Percentiles rank a stretch among this genome's conserved stretches.
Conservation (phyloP, 2,888 invertebrate species). For the Harmothoe impar region DNA sequence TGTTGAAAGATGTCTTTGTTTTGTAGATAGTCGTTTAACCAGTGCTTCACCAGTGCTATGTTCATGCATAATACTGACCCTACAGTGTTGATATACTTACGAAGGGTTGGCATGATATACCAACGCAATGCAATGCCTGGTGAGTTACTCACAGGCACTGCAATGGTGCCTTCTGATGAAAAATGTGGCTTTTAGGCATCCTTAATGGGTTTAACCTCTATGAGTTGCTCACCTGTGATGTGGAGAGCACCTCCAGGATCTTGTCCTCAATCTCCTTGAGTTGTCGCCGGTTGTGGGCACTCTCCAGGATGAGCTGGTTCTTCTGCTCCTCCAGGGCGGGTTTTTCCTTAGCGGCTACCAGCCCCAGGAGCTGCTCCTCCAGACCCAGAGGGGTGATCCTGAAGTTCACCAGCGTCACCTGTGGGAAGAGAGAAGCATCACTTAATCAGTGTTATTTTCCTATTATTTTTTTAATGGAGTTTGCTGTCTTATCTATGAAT, state of each 20-base stretch:
- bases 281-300: conserved; percentile 93
- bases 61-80: too few species aligned
- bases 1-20: too few species aligned
- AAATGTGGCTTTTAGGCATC: too few species aligned
- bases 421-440: conserved; percentile 79
- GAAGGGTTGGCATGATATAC: too few species aligned
- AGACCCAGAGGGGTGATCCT: conserved; percentile 96
- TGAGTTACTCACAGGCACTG: too few species aligned
- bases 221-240: conserved; percentile 87
- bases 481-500: background rate
- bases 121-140: too few species aligned
- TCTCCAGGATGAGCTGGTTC: conserved; percentile 94
- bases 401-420: conserved; percentile 95
- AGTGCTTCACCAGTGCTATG: too few species aligned
- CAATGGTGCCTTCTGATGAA: too few species aligned
- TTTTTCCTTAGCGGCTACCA: conserved; percentile 94
- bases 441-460: too few species aligned
- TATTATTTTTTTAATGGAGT: background rate
- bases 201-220: too few species aligned
- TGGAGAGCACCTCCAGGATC: conserved; percentile 93
- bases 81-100: too few species aligned
- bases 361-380: conserved; percentile 94
- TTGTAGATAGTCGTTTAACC: too few species aligned
- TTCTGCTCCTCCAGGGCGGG: conserved; percentile 96
- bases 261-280: conserved; percentile 96